Evolutionary conservation across 1,140 invertebrate species (phyloP), one percentile per base, ranked within the genome.

Genomic region (Homarus americanus): DNA sequence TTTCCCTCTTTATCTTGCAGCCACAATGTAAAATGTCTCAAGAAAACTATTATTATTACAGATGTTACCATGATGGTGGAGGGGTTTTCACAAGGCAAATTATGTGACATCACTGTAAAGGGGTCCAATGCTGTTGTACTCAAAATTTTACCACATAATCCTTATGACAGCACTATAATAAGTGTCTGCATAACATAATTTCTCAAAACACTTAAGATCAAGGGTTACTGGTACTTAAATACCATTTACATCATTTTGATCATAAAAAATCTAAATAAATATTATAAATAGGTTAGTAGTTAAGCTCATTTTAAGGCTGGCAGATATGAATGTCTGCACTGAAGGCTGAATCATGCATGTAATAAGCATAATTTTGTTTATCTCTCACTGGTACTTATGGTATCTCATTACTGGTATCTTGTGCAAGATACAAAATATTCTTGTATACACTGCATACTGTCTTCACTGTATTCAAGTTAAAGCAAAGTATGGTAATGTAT

Each of bases 221-320:
- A 58, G 72, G 1, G 82, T 40, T 72, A 73, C 24, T 72, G 82
- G 82, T 63, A 73, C 36, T 44, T 41, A 84, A 73, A 20, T 28
- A 84, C 82, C 63, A 36, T 58, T 72, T 63, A 17, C 2, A 69
- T 69, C 63, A 24, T 38, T 15, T 28, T 53, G 34, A 58, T 78
- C 32, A 66, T 82, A 63, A 58, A 44, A 78, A 87, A 66, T 44
- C 7, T n/a, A 78, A 78, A 87, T 78, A 87, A 78, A 87, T 79
- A 87, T 84, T 44, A 87, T 87, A 87, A 87, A 87, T 87, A 87
- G 10, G 85, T 87, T 87, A 87, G 85, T 86, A 69, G 38, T 36
- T 49, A 85, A 84, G 63, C 66, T 84, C 84, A 58, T 2, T 36
- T 40, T 73, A 86, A 38, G 75, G 75, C 75, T 79, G 38, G 53